Evolutionary conservation across 1,140 invertebrate genomes (phyloP), one percentile per base, ranked within the genome.

Genomic region (Drosophila guanche): DNA sequence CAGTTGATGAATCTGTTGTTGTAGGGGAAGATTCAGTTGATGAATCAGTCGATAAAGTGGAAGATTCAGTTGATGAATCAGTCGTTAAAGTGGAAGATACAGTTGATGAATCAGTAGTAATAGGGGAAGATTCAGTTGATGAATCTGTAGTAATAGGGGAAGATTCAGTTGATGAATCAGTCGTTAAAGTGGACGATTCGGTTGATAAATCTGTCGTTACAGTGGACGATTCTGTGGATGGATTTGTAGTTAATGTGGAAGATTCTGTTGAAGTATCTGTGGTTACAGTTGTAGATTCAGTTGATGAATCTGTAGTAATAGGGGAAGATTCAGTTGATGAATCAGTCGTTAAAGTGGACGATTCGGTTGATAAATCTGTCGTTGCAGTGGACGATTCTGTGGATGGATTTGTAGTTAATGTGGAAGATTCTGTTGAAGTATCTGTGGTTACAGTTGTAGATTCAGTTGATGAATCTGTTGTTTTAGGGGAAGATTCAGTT

Each of bases 41-140:
- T 1, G 47, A 12, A 1, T 70, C 67, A 7, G 53, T 37, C 0
- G 60, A 42, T n/a, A 57, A 7, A 4, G 43, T 50, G 37, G 55
- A 6, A 12, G 6, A 6, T n/a, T 54, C 16, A 6, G 7, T 58
- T 3, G 33, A 42, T 4, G 23, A 40, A 16, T 41, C 23, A 2
- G 14, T 55, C 10, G 58, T 22, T 23, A 40, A 8, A 6, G 45
- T 69, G 12, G 42, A 46, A 0, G 33, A 53, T 3, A 42, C 52
- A 10, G 41, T 50, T 2, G 46, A 27, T 4, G 6, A 14, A 10
- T 53, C 56, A 2, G 48, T 47, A 4, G 60, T 51, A 0, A 25
- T 8, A 16, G 20, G 0, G 12, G 45, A 47, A 48, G 57, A 51
- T 2, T 60, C 45, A 1, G 27, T 54, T 2, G 59, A 46, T 5